A percentile compares a stretch with the other conserved stretches of the same genome.
phyloP scores from a whole-genome alignment of 2,888 invertebrate species.

The Cosmia trapezina region DNA sequence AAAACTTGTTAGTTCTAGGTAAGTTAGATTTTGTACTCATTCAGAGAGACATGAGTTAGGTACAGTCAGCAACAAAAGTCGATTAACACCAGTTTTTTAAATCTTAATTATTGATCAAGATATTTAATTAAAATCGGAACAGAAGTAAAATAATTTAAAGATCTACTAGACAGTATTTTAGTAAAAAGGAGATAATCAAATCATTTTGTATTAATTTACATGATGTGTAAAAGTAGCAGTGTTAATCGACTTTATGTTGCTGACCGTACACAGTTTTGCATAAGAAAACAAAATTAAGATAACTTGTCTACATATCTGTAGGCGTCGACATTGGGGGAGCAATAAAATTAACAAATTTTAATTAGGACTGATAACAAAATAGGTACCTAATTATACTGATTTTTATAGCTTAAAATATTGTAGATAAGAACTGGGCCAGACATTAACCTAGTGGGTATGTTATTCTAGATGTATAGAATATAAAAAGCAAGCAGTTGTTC shows the following conservation, averaged over 20 bases:
- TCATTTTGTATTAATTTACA: too few species aligned
- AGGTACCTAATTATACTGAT: neutral
- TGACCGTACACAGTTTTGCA: neutral
- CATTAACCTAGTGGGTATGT: neutral
- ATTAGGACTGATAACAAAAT: slow-evolving; percentile 17
- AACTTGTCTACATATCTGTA: neutral
- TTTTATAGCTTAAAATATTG: neutral
- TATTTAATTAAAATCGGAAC: too few species aligned
- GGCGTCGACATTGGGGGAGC: neutral
- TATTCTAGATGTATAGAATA: neutral
- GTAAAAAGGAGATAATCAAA: too few species aligned
- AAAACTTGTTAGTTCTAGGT: too few species aligned
- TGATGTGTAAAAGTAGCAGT: too few species aligned
- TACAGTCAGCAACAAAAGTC: too few species aligned
- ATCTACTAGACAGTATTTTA: too few species aligned
- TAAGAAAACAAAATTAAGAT: neutral
- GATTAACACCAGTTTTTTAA: too few species aligned
- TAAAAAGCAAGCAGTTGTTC: neutral
- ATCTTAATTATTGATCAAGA: too few species aligned
- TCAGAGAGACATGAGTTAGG: neutral
- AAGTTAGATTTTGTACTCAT: too few species aligned
- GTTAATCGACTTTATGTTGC: too few species aligned
- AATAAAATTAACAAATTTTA: slow-evolving; percentile 17
- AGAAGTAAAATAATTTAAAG: too few species aligned
- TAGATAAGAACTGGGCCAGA: neutral